Conservation (phyloP, 2,797 vertebrate genomes). For the Phrynocephalus vlangalii region DNA sequence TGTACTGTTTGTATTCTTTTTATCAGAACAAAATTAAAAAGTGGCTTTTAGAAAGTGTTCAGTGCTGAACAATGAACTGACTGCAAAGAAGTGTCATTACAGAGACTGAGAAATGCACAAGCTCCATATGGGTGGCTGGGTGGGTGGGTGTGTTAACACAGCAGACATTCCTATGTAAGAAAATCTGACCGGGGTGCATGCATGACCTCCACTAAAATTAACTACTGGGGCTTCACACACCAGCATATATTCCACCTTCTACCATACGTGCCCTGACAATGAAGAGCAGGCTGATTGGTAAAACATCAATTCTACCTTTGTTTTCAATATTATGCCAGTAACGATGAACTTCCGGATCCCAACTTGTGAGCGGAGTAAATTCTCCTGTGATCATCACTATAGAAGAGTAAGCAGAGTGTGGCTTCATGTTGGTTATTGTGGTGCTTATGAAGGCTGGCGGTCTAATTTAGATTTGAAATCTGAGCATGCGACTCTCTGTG, state of each 20-base stretch:
- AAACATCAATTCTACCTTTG: slow-evolving; percentile 1
- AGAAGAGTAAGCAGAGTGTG: slow-evolving; percentile 86
- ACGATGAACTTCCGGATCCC: slow-evolving; percentile 79
- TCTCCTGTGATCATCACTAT: slow-evolving; percentile 85
- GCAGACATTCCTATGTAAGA: slow-evolving; percentile 68
- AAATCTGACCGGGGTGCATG: slow-evolving; percentile 70
- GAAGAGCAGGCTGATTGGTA: slow-evolving; percentile 40
- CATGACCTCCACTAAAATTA: slow-evolving; percentile 84
- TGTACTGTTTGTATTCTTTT: background rate
- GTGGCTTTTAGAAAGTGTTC: background rate
- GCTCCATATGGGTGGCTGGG: slow-evolving; percentile 55
- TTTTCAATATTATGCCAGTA: slow-evolving; percentile 82
- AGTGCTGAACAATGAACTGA: background rate
- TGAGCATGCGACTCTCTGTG: background rate
- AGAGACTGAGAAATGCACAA: slow-evolving; percentile 42
- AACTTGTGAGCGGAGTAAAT: slow-evolving; percentile 83
- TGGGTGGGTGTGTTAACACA: slow-evolving; percentile 60
- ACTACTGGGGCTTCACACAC: slow-evolving; percentile 63
- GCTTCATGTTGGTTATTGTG: background rate
- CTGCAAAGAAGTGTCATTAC: slow-evolving; percentile 15
- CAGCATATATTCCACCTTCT: slow-evolving; percentile 57
- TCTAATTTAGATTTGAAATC: slow-evolving; percentile 27
- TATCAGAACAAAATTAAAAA: background rate
- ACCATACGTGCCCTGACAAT: slow-evolving; percentile 50
- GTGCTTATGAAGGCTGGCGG: slow-evolving; percentile 6